Evolutionary conservation across 1,140 invertebrate genomes (phyloP).

Genomic region (Leptopilina clavipes): DNA sequence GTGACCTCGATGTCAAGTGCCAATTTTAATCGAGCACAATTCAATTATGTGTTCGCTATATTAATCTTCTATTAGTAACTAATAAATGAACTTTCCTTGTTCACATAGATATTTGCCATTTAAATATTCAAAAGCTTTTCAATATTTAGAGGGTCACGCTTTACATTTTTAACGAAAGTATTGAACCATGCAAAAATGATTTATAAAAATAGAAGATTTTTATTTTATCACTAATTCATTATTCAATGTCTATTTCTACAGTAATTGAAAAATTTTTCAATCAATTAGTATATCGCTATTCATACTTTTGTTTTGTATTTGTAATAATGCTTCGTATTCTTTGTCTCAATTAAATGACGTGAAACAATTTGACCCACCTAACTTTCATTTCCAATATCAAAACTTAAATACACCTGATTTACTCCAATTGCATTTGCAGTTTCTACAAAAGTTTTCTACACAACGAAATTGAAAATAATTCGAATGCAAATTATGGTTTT

Average conservation of each 20-base stretch:
- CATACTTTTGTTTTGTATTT: no score
- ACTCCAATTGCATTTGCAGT: no score
- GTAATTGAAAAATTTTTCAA: neutral
- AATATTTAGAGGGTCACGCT: conserved; percentile 10
- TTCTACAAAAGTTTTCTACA: no score
- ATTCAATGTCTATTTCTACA: neutral
- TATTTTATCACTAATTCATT: neutral
- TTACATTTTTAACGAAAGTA: conserved; percentile 15
- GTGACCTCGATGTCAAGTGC: conserved; percentile 22
- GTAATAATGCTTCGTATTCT: no score
- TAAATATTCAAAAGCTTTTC: neutral
- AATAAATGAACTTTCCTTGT: neutral
- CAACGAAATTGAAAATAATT: no score
- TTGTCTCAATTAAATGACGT: no score
- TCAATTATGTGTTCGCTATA: conserved; percentile 12
- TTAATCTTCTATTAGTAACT: conserved; percentile 21
- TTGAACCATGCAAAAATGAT: neutral
- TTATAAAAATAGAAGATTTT: neutral
- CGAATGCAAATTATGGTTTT: no score
- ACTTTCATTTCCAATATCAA: no score
- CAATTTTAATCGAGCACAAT: conserved; percentile 18
- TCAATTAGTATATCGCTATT: no score
- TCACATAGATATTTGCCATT: neutral
- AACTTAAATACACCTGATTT: no score
- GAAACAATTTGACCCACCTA: no score